Percentiles rank a stretch among this genome's conserved stretches.
Conservation (phyloP, 2,888 invertebrate genomes). For the Mylabris sibirica region DNA sequence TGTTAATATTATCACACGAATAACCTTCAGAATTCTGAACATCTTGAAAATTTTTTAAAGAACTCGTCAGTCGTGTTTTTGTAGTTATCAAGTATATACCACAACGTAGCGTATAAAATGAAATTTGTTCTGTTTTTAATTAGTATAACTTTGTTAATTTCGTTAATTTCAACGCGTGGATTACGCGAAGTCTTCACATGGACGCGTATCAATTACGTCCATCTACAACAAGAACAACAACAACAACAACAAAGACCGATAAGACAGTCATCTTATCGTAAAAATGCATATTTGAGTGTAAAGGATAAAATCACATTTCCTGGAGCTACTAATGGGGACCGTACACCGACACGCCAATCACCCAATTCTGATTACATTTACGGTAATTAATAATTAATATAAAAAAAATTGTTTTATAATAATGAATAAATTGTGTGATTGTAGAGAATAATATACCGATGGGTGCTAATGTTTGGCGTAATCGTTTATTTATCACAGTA, state of each 20-base stretch:
- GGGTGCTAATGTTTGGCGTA: constrained; percentile 70
- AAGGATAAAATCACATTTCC: background rate
- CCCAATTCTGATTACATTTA: constrained; percentile 21
- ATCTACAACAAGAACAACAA: background rate
- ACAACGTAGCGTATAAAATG: constrained; percentile 6
- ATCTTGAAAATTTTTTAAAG: background rate
- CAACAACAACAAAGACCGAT: constrained; percentile 18
- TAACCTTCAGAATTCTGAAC: background rate
- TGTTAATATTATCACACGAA: no score
- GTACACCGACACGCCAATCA: background rate
- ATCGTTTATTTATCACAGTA: constrained; percentile 75
- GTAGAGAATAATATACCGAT: constrained; percentile 71
- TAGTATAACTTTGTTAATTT: constrained; percentile 5
- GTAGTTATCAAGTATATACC: background rate
- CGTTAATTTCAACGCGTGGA: constrained; percentile 35
- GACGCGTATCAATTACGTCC: constrained; percentile 53
- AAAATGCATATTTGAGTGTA: background rate
- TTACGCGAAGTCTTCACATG: constrained; percentile 58
- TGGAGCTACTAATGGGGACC: background rate
- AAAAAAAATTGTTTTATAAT: no score
- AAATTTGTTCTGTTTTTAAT: background rate
- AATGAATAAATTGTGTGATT: constrained; percentile 30
- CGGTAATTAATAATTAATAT: constrained; percentile 17
- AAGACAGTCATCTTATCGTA: constrained; percentile 16
- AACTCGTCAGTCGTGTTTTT: background rate